phyloP scores from a whole-genome alignment of 2,888 invertebrate species.

The Latrodectus hesperus region DNA sequence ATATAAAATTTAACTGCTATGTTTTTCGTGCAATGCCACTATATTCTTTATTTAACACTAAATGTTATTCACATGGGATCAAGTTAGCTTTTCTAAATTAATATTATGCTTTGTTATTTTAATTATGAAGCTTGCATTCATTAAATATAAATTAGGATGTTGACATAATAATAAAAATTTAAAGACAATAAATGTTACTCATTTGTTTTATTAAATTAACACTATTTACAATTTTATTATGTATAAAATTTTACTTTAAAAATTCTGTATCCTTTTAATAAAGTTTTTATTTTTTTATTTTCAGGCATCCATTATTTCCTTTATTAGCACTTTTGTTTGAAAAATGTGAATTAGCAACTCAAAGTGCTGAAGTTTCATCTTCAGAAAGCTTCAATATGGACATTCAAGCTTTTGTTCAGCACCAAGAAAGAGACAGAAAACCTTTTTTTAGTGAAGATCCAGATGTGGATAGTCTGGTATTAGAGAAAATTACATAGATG shows the following conservation, averaged over 20 bases:
- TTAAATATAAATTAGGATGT: too few relatives aligned
- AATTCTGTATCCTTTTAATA: background rate
- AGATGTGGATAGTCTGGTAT: conserved; percentile 93
- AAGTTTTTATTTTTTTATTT: conserved; percentile 72
- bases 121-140: too few relatives aligned
- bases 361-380: conserved; percentile 88
- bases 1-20: too few relatives aligned
- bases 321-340: conserved; percentile 92
- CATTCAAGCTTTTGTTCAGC: conserved; percentile 89
- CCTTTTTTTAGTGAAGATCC: conserved; percentile 92
- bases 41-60: too few relatives aligned
- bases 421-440: conserved; percentile 88
- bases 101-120: too few relatives aligned
- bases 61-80: too few relatives aligned
- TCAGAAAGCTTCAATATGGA: conserved; percentile 94
- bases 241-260: too few relatives aligned
- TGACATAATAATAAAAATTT: background rate
- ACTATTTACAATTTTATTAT: too few relatives aligned
- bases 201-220: too few relatives aligned
- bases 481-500: conserved; percentile 71
- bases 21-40: too few relatives aligned
- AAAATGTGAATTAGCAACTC: conserved; percentile 97
- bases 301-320: conserved; percentile 94
- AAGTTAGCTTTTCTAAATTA: too few relatives aligned
- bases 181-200: too few relatives aligned